phyloP scores from a whole-genome alignment of 2,797 vertebrate species.

The Sebastes itinus region DNA sequence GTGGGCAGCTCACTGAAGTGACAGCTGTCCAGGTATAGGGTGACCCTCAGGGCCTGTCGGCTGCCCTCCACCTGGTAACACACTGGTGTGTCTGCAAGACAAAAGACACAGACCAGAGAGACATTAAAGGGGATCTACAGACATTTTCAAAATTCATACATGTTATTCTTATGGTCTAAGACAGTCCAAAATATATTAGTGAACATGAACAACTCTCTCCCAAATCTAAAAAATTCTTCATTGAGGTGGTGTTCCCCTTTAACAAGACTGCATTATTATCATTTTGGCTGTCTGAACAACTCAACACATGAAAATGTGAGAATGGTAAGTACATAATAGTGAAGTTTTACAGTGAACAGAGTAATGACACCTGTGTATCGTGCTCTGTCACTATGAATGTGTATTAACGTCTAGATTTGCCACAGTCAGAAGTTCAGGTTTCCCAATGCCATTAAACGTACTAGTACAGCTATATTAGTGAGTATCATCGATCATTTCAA shows the following conservation, averaged over 20 bases:
- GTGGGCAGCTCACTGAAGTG: slow-evolving; percentile 95
- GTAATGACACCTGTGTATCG: not conserved
- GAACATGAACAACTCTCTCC: no score
- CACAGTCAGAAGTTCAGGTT: not conserved
- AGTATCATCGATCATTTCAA: not conserved
- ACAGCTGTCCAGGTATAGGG: slow-evolving; percentile 93
- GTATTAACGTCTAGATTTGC: not conserved
- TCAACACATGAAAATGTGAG: not conserved
- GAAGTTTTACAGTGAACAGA: not conserved
- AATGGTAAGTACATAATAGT: not conserved
- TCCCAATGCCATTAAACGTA: not conserved
- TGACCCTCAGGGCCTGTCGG: slow-evolving; percentile 92
- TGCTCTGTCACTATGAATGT: not conserved
- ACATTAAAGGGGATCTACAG: not conserved
- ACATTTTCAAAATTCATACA: no score
- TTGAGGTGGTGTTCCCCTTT: no score
- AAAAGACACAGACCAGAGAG: slow-evolving; percentile 18
- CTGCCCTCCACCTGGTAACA: slow-evolving; percentile 96
- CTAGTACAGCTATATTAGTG: not conserved
- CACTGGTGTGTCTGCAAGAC: slow-evolving; percentile 87
- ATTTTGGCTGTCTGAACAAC: not conserved
- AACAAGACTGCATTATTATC: not conserved
- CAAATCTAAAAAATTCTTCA: no score
- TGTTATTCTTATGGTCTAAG: no score
- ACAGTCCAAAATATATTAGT: no score